Evolutionary conservation across 2,888 invertebrate genomes (phyloP).

Genomic region (Cryptosula pallasiana): DNA sequence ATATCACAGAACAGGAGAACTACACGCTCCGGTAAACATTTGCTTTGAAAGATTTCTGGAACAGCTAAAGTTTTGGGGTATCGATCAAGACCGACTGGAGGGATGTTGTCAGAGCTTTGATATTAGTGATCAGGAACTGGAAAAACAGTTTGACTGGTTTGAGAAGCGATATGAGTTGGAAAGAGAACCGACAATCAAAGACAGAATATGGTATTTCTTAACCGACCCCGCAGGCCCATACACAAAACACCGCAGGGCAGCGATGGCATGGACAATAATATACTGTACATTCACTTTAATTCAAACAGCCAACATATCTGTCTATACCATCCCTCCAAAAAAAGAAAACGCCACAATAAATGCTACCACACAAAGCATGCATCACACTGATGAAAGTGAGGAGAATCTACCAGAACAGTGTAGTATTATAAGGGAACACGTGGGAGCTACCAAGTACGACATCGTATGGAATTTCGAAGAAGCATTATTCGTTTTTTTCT

Average conservation of each 20-base stretch:
- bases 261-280: neutral
- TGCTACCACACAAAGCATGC: neutral
- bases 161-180: neutral
- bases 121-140: neutral
- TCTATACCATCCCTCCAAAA: neutral
- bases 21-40: constrained; percentile 7
- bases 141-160: constrained; percentile 2
- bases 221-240: constrained; percentile 4
- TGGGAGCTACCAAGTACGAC: neutral
- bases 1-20: constrained; percentile 15
- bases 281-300: neutral
- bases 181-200: neutral
- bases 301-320: neutral
- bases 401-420: neutral
- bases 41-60: neutral
- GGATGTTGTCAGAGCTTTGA: neutral
- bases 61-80: constrained; percentile 4
- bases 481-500: neutral
- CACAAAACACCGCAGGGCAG: neutral
- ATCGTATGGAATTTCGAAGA: neutral
- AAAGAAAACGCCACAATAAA: neutral
- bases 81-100: neutral
- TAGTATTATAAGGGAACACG: neutral
- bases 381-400: neutral
- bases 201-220: constrained; percentile 4